Evolutionary conservation across 2,888 invertebrate genomes (phyloP).

Genomic region (Meiosimyza platycephala): DNA sequence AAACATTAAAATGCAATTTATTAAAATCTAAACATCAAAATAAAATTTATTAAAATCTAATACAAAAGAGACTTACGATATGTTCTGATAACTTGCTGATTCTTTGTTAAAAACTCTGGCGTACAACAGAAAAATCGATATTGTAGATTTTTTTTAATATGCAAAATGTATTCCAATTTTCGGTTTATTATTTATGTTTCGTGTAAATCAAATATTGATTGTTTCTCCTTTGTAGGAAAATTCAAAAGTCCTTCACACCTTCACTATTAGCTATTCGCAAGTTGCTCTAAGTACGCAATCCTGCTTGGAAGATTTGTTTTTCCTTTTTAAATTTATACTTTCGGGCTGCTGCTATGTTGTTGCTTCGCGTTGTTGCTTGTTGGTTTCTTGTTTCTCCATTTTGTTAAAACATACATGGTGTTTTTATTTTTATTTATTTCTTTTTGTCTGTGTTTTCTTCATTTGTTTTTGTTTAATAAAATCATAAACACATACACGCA

Average conservation of each 20-base stretch:
- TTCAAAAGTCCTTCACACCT: constrained; percentile 34
- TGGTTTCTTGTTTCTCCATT: constrained; percentile 33
- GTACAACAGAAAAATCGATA: no score
- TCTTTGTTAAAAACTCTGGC: no score
- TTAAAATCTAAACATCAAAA: no score
- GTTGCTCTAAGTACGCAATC: constrained; percentile 44
- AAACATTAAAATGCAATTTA: no score
- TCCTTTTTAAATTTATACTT: constrained; percentile 26
- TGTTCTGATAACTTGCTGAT: no score
- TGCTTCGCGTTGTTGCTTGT: constrained; percentile 19
- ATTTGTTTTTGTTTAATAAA: constrained; percentile 28
- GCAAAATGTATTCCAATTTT: no score
- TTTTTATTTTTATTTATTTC: constrained; percentile 34
- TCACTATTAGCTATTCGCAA: constrained; percentile 52
- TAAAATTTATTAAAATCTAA: no score
- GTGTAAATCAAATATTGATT: no score
- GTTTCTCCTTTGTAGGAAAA: no score
- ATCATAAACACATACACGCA: constrained; percentile 1
- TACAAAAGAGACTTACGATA: no score
- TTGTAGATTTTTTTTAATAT: no score
- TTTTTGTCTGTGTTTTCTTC: constrained; percentile 24
- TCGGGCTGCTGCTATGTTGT: constrained; percentile 7
- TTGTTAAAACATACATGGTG: constrained; percentile 24
- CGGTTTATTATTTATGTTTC: no score
- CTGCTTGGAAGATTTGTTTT: constrained; percentile 30